These are phyloP conservation scores for Meta bourneti DNA, from an alignment of 2,888 invertebrate genomes.

Conservation along the genomic window DNA sequence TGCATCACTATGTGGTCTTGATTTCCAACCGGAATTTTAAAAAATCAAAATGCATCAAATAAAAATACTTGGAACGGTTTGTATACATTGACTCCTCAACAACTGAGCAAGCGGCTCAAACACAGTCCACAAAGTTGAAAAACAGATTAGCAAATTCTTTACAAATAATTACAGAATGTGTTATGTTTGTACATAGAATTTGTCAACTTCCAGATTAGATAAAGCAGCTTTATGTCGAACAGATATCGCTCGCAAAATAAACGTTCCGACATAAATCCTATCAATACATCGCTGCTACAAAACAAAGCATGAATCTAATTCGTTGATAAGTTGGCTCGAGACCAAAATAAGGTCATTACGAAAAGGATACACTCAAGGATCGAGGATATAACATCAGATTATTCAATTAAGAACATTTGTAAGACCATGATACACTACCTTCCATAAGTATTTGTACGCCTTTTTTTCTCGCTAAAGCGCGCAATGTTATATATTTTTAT, in stretches of 20 bases:
- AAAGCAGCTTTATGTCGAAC: neutral
- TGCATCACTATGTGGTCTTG: no score
- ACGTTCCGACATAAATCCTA: neutral
- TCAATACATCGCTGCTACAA: neutral
- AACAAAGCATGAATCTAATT: neutral
- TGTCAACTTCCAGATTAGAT: conserved; percentile 15
- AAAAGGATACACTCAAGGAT: conserved; percentile 31
- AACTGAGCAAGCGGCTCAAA: neutral
- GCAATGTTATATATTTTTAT: no score
- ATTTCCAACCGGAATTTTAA: no score
- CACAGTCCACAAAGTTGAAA: neutral
- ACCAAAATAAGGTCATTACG: conserved; percentile 39
- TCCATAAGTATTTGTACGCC: no score
- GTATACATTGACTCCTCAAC: neutral
- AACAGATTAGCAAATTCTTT: neutral
- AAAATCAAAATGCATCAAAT: no score
- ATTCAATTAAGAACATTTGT: conserved; percentile 11
- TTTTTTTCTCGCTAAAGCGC: no score
- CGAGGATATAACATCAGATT: conserved; percentile 16
- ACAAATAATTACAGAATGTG: neutral
- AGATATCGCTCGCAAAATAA: neutral
- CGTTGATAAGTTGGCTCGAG: neutral
- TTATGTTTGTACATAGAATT: neutral
- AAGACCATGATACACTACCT: no score
- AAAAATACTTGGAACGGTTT: no score